Percentiles rank a stretch among this genome's conserved stretches.
Conservation (phyloP, 2,888 invertebrate genomes). For the Dione vanillae region DNA sequence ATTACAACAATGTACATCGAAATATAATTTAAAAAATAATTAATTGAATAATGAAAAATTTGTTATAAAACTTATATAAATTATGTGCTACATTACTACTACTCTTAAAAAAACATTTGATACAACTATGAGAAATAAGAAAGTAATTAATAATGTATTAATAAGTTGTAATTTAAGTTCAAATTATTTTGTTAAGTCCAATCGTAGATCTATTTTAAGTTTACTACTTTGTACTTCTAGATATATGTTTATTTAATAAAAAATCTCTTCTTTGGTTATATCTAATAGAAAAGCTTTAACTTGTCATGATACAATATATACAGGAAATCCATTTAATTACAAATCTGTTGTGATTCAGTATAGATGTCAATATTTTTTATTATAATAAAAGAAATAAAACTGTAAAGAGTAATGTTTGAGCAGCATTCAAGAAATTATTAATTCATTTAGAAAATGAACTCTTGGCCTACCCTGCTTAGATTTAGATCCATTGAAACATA, state of each 20-base stretch:
- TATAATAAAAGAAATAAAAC: no score
- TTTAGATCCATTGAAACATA: no score
- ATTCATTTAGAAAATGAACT: no score
- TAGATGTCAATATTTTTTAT: no score
- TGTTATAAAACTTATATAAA: no score
- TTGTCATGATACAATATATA: conserved; percentile 7
- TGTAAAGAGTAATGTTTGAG: no score
- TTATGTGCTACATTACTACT: background rate
- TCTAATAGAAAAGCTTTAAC: conserved; percentile 1
- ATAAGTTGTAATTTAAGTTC: background rate
- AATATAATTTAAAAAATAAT: conserved; percentile 1
- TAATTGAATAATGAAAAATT: no score
- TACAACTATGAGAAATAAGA: background rate
- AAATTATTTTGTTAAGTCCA: background rate
- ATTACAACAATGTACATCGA: conserved; percentile 6
- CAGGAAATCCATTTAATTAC: background rate
- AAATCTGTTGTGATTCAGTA: no score
- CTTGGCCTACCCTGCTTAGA: no score
- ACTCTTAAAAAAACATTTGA: background rate
- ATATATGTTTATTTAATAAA: background rate
- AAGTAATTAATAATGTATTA: background rate
- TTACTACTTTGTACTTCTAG: conserved; percentile 3
- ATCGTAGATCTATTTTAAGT: background rate
- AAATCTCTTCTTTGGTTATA: background rate
- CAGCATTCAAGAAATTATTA: no score